Conservation (phyloP, 2,113 vertebrate genomes). For the Ploceus nigricollis region DNA sequence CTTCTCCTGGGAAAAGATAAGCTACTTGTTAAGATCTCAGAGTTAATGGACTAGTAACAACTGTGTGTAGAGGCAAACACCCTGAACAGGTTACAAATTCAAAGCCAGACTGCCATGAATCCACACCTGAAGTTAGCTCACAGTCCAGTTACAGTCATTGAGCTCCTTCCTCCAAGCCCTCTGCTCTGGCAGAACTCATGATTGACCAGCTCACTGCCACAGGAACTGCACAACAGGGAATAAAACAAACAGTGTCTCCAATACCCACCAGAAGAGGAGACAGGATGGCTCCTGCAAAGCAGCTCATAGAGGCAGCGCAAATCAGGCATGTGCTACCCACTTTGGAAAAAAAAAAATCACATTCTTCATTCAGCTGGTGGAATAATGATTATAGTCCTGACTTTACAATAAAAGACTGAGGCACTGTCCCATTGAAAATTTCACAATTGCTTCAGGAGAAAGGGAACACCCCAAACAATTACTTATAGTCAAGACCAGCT, state of each 20-base stretch:
- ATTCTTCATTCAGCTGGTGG: background rate
- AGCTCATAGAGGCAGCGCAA: background rate
- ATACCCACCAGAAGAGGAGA: background rate
- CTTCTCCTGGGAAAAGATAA: background rate
- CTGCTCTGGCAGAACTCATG: background rate
- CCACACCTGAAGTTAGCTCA: background rate
- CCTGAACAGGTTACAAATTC: background rate
- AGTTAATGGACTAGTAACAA: background rate
- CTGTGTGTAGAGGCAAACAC: background rate
- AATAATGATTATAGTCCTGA: background rate
- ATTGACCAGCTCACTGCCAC: background rate
- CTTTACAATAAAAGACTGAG: background rate
- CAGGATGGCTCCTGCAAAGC: background rate
- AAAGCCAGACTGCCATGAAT: background rate
- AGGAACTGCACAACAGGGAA: background rate
- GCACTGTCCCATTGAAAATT: background rate
- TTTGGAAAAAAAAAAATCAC: background rate
- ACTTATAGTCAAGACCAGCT: background rate
- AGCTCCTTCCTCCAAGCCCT: background rate
- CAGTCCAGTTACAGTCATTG: accelerated
- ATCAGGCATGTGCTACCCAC: background rate
- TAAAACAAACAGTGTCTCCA: background rate
- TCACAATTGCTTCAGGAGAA: background rate
- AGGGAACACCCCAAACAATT: background rate
- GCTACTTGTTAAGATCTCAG: background rate